Base-by-base conservation (phyloP, 2,888 invertebrate genomes). In the Camptogramma bilineatum region DNA sequence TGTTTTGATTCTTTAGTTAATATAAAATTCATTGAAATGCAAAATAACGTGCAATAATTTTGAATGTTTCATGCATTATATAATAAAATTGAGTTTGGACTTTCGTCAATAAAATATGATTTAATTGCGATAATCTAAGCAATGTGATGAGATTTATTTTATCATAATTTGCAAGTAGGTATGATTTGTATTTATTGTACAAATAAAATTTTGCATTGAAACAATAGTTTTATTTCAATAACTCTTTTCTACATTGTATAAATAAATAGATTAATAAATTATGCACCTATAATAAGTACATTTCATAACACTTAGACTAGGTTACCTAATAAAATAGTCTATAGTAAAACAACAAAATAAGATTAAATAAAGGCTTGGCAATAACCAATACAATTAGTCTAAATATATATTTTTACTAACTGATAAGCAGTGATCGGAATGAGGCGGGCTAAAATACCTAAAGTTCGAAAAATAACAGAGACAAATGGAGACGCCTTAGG, bases 121-220 rank as follows among this genome's bases (percentile, higher is more conserved):
- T 85, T 83, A 76, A 82, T 83, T 84, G 71, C 66, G 64, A 79
- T 79, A 79, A 78, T 80, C 83, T 86, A 86, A 86, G 83, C 80
- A 77, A 89, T 86, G 86, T 87, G 83, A 86, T 90, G 90, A 90
- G 86, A 90, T 88, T 88, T 86, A 86, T 86, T 87, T 89, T 87
- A 86, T 84, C 79, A 83, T 91, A 84, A 86, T 89, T 90, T 89
- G 90, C 90, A 85, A 87, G 83, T 91, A 73, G 68, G 73, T 71
- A 90, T 91, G 82, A 85, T 93, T 93, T 92, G 91, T 93, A 93
- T 92, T 91, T 91, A 92, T 92, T 92, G 91, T 92, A 93, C 91
- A 93, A 92, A 92, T 92, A 92, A 93, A 89, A 85, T 82, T 88
- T 90, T 90, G 87, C 87, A 91, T 88, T 84, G 80, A 86, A 77